phyloP scores from a whole-genome alignment of 2,113 vertebrate species.

The Aix galericulata region DNA sequence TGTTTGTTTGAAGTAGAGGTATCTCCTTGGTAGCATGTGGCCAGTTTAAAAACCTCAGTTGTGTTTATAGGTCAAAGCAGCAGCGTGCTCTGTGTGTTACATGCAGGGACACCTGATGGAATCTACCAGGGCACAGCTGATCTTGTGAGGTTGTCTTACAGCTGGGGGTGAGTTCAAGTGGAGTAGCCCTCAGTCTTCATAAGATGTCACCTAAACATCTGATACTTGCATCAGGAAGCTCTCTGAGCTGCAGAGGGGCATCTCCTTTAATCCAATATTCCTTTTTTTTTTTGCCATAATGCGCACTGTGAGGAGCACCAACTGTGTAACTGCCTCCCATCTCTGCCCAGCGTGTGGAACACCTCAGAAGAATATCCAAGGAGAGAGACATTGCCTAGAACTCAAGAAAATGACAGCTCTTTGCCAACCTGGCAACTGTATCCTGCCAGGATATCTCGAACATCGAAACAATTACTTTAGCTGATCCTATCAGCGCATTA shows the following conservation, averaged over 20 bases:
- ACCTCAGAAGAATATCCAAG: background rate
- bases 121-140: background rate
- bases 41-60: background rate
- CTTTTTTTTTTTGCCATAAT: background rate
- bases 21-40: background rate
- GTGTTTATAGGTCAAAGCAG: background rate
- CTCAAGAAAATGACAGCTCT: background rate
- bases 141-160: background rate
- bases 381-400: background rate
- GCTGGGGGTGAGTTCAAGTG: background rate
- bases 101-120: background rate
- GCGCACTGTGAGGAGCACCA: background rate
- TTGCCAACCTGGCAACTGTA: background rate
- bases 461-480: background rate
- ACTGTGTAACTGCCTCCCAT: fast-evolving
- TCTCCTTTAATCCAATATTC: background rate
- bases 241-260: background rate
- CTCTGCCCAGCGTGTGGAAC: background rate
- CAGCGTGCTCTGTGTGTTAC: background rate
- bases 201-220: background rate
- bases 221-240: background rate
- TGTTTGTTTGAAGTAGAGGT: background rate
- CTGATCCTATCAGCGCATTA: background rate
- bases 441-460: background rate
- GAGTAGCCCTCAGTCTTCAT: background rate